phyloP scores from a whole-genome alignment of 2,888 invertebrate species.

The Hirtodrosophila duncani region DNA sequence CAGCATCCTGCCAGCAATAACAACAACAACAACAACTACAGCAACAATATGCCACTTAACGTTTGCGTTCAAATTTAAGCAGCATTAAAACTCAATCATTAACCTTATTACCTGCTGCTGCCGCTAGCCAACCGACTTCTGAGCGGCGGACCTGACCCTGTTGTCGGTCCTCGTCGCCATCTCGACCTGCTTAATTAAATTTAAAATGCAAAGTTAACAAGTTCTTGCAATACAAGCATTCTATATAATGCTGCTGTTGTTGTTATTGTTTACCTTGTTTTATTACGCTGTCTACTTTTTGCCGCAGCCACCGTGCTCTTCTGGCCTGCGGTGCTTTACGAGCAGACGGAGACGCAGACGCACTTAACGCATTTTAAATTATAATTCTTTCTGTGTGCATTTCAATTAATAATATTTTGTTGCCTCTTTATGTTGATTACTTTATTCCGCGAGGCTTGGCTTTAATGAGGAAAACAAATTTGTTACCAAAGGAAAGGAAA shows the following conservation, averaged over 20 bases:
- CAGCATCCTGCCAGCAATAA: slow-evolving; percentile 7
- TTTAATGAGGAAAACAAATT: no score
- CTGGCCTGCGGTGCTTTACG: no score
- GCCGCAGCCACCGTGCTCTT: no score
- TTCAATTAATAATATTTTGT: no score
- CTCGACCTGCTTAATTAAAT: slow-evolving; percentile 56
- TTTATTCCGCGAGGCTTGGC: no score
- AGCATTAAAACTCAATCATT: slow-evolving; percentile 55
- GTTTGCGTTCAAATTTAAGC: slow-evolving; percentile 30
- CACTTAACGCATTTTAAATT: slow-evolving; percentile 5
- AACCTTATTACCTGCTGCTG: slow-evolving; percentile 48
- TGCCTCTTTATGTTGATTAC: no score
- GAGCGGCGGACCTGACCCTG: background rate
- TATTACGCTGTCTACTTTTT: slow-evolving; percentile 13
- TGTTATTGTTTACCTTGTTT: slow-evolving; percentile 9
- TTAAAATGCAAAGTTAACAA: slow-evolving; percentile 61
- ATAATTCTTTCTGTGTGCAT: no score
- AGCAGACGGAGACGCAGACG: no score
- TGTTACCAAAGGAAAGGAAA: no score
- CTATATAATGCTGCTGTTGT: slow-evolving; percentile 29
- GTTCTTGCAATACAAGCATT: slow-evolving; percentile 45
- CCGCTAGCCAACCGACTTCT: background rate
- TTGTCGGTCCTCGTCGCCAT: background rate
- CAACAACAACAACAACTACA: slow-evolving; percentile 8
- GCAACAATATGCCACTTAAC: slow-evolving; percentile 4